These are phyloP conservation scores for Porites divaricata DNA, from an alignment of 92 coral and sea anemone genomes.

Conservation along the genomic window DNA sequence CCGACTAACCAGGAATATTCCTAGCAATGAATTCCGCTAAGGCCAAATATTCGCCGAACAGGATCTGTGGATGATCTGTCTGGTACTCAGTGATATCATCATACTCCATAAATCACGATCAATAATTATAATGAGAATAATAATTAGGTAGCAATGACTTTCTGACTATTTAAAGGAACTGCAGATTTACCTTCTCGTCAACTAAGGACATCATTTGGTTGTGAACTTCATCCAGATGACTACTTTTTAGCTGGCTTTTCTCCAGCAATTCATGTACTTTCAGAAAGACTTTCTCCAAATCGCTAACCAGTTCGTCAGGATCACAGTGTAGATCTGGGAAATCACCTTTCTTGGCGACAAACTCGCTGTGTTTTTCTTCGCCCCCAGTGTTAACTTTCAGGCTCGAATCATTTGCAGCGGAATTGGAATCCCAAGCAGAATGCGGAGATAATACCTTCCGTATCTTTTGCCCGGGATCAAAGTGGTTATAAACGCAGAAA, in stretches of 20 bases:
- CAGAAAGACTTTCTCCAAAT: conserved; percentile 39
- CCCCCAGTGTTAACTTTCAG: background rate
- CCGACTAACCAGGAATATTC: too few species aligned
- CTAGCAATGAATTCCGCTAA: too few species aligned
- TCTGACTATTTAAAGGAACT: background rate
- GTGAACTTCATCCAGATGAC: conserved; percentile 41
- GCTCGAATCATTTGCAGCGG: conserved; percentile 1
- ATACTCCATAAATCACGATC: background rate
- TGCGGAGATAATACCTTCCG: background rate
- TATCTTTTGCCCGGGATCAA: conserved; percentile 59
- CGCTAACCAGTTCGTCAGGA: conserved; percentile 56
- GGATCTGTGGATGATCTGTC: background rate
- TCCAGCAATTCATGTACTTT: conserved; percentile 31
- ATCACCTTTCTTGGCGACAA: conserved; percentile 36
- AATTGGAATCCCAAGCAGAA: background rate
- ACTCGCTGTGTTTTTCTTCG: conserved; percentile 17
- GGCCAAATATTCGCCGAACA: too few species aligned
- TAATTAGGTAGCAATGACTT: background rate
- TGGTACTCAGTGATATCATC: background rate
- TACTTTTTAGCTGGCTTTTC: conserved; percentile 29
- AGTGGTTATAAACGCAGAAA: conserved; percentile 63
- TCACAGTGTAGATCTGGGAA: conserved; percentile 64
- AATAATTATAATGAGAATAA: too few species aligned
- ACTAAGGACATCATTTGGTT: conserved; percentile 46
- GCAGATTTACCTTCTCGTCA: conserved; percentile 24